These are phyloP conservation scores for Agrotis clavis DNA, from an alignment of 2,888 invertebrate species.

Conservation along the genomic window DNA sequence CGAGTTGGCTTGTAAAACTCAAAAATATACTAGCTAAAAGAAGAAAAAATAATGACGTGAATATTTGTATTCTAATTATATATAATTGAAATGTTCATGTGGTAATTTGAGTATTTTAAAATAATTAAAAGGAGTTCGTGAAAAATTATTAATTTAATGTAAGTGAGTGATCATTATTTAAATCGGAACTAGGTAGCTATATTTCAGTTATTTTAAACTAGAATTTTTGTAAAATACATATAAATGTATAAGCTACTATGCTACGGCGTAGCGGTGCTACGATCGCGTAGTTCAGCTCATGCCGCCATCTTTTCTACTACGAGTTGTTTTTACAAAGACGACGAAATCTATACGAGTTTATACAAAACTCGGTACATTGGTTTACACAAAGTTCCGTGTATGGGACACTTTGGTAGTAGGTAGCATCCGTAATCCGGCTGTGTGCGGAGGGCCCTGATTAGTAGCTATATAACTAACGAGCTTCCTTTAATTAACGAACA, in stretches of 20 bases:
- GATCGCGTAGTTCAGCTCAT: not conserved
- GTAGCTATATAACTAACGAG: constrained; percentile 38
- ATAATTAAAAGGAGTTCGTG: no score
- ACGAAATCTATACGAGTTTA: no score
- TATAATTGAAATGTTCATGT: no score
- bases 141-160: no score
- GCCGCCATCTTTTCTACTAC: not conserved
- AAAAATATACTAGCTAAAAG: no score
- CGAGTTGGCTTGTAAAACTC: no score
- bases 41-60: no score
- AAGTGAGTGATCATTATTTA: no score
- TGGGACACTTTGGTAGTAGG: not conserved
- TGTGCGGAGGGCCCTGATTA: constrained; percentile 22
- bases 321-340: not conserved
- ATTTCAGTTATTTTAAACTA: not conserved
- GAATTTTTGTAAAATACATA: not conserved
- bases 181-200: no score
- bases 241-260: no score
- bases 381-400: not conserved
- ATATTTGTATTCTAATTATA: no score
- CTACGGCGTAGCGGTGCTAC: constrained; percentile 1
- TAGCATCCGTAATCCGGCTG: constrained; percentile 5
- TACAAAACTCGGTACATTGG: not conserved
- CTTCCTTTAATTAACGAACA: constrained; percentile 36
- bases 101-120: no score